Base-by-base conservation (phyloP, 37 sponge, comb jelly and placozoan genomes). In the Hormiphora californensis region DNA sequence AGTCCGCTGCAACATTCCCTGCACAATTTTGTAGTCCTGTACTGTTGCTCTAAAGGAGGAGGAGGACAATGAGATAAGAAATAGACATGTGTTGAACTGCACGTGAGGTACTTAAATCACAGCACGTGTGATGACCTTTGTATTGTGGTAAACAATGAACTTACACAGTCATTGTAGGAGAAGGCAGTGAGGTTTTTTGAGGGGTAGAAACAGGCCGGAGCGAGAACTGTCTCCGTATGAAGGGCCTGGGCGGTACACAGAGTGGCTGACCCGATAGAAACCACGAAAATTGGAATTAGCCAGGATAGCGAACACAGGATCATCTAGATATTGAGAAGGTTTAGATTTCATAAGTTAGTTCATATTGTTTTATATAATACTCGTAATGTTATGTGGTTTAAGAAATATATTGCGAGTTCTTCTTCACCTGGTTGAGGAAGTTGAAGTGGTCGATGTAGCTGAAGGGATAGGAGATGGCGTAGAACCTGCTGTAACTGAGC, bases 401-500 rank as follows among this genome's bases (percentile, higher is more conserved):
- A n/a, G 62, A 59, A 59, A 59, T 17, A 59, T 27, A 59, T 7
- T 65, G 68, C 12, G 53, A n/a, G n/a, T n/a, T n/a, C n/a, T 49
- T 49, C 15, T 49, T 9, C n/a, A 73, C 81, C 81, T 73, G 81
- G 81, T 73, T 73, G 23, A 15, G 17, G 25, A 73, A 23, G 25
- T 43, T 73, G 81, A 73, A 73, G 9, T 28, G 35, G 81, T 73
- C 81, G 12, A 73, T 46, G 46, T 73, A 73, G 81, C 43, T 43
- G 44, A 73, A 73, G 46, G 81, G 81, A 46, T 73, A 73, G 27
- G 81, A 23, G 41, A 73, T 73, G 44, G 44, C 81, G 25, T 73
- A 73, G 81, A 73, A 73, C 1, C 81, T n/a, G 81, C 81, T 73
- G 81, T 73, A 73, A 21, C 81, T 73, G 23, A 73, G 44, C 15